Evolutionary conservation across 2,888 invertebrate species (phyloP), one percentile per base, ranked within the genome.

Genomic region (Julus scandinavius): DNA sequence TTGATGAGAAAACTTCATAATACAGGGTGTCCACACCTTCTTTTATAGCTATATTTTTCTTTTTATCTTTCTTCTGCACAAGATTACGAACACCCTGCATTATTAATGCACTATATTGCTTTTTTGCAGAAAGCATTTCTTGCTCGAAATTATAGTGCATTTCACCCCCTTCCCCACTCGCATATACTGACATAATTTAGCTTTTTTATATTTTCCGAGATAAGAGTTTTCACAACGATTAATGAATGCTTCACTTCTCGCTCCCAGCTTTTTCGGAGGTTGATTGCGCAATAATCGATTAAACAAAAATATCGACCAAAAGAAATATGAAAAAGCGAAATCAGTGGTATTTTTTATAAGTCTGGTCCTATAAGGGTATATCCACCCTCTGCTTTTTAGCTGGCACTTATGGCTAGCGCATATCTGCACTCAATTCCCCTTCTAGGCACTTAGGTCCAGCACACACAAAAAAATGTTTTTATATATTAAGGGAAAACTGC

Each of bases 201-300:
- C 72, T 72, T 72, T 72, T 72, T 72, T 63, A 29, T 72, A 72
- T 72, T 72, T 72, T 29, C 29, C 72, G 29, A 72, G 72, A 72
- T 72, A 72, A 72, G 72, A 72, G 72, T 72, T 72, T 72, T 72
- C 72, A 72, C 72, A 72, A 72, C 29, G 72, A 72, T 72, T 72
- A 72, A 72, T 29, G 72, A 72, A 72, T 72, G 72, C 72, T 29
- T 72, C 72, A 29, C 72, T 72, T 72, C 29, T 72, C 72, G 72
- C 29, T 72, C 1, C 3, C 29, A 72, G 72, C 72, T 29, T 72
- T 72, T 72, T 72, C 29, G 72, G 29, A n/a, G 72, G 72, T 29
- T 72, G 72, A 72, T 72, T 72, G 72, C 72, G 72, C 72, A 72
- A 72, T 72, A 72, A 72, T 72, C 72, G 72, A 72, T 72, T 72